Evolutionary conservation across 2,797 vertebrate species (phyloP).

Genomic region (Leuciscus waleckii): DNA sequence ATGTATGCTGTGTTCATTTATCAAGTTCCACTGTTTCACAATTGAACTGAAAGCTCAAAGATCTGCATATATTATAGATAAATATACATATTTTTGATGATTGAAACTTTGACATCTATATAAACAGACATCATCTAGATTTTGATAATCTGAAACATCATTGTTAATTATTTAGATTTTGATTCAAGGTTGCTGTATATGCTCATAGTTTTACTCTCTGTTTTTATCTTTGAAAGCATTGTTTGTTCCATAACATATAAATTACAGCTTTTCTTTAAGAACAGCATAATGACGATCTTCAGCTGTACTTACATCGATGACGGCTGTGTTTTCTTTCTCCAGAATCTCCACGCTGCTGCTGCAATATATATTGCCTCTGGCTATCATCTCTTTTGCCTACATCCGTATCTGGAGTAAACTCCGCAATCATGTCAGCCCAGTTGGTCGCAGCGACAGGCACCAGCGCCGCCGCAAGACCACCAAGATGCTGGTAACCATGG

Average conservation of each 20-base stretch:
- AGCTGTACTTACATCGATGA: not conserved
- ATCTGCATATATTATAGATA: slow-evolving; percentile 1
- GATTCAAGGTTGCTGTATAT: not conserved
- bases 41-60: not conserved
- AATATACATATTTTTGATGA: not conserved
- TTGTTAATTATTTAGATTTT: not conserved
- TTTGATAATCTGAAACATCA: not conserved
- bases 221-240: not conserved
- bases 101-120: not conserved
- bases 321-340: slow-evolving; percentile 17
- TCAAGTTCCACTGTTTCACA: not conserved
- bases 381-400: slow-evolving; percentile 91
- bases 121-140: not conserved
- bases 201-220: not conserved
- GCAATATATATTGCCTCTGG: slow-evolving; percentile 89
- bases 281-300: not conserved
- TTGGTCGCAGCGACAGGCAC: slow-evolving; percentile 78
- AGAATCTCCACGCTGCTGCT: slow-evolving; percentile 90
- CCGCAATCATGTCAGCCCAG: slow-evolving; percentile 88
- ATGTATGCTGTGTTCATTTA: slow-evolving; percentile 24
- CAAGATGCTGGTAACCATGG: slow-evolving; percentile 94
- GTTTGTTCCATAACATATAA: not conserved
- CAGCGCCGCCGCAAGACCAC: slow-evolving; percentile 90
- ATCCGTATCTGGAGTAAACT: slow-evolving; percentile 93
- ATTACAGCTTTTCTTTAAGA: slow-evolving; percentile 2